Evolutionary conservation across 2,797 vertebrate genomes (phyloP).

Genomic region (Channa striata): DNA sequence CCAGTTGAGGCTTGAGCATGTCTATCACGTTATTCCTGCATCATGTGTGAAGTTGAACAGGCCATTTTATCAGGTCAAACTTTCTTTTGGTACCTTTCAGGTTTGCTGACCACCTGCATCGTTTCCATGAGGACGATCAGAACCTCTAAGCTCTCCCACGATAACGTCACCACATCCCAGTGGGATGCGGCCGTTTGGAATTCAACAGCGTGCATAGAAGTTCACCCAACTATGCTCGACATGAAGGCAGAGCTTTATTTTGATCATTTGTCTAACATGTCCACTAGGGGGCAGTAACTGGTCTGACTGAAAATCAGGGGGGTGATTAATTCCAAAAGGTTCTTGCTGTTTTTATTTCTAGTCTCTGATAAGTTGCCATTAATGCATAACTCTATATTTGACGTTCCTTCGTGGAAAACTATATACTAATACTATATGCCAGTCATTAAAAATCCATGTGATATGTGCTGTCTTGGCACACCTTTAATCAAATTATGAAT

Average conservation of each 20-base stretch:
- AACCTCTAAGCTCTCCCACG: slow-evolving; percentile 80
- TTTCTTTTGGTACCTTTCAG: slow-evolving; percentile 72
- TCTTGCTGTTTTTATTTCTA: slow-evolving; percentile 12
- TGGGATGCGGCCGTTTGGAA: background rate
- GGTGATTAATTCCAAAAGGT: background rate
- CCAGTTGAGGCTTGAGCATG: background rate
- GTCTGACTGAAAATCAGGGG: slow-evolving; percentile 12
- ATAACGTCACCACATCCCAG: slow-evolving; percentile 46
- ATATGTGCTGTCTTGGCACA: slow-evolving; percentile 8
- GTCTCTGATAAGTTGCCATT: background rate
- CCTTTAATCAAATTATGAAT: slow-evolving; percentile 21
- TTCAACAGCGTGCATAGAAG: slow-evolving; percentile 2
- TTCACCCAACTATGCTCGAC: background rate
- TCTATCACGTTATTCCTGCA: background rate
- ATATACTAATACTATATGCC: background rate
- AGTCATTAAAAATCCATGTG: slow-evolving; percentile 1
- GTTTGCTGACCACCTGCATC: slow-evolving; percentile 95
- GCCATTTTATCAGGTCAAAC: background rate
- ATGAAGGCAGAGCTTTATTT: slow-evolving; percentile 3
- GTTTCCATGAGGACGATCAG: slow-evolving; percentile 92
- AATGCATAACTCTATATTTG: slow-evolving; percentile 1
- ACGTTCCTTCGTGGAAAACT: slow-evolving; percentile 1
- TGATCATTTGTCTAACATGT: slow-evolving; percentile 25
- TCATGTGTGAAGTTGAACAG: background rate
- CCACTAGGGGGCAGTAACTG: slow-evolving; percentile 68